Evolutionary conservation across 2,113 vertebrate genomes (phyloP).

Genomic region (Gila orcuttii): DNA sequence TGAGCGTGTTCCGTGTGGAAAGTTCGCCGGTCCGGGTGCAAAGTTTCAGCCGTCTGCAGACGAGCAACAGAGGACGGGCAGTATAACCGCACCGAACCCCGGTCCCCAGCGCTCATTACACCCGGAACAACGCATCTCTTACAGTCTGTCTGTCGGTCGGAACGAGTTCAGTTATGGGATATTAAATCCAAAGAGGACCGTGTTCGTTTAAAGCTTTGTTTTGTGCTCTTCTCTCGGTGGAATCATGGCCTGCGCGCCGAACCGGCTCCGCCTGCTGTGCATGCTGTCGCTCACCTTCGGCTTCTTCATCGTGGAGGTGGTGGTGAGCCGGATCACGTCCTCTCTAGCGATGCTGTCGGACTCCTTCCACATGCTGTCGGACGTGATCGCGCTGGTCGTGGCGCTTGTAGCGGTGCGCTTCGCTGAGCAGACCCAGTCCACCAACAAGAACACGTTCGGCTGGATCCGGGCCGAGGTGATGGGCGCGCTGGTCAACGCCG

Average conservation of each 20-base stretch:
- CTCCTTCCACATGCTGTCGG: slow-evolving; percentile 98
- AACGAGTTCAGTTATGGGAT: slow-evolving; percentile 32
- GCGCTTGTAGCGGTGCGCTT: slow-evolving; percentile 96
- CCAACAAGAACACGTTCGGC: slow-evolving; percentile 96
- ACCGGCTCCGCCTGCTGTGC: slow-evolving; percentile 88
- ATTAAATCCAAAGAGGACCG: not conserved
- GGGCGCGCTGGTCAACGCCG: slow-evolving; percentile 96
- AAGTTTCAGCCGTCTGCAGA: slow-evolving; percentile 94
- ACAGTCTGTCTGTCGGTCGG: not conserved
- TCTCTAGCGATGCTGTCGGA: slow-evolving; percentile 97
- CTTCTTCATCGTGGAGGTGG: slow-evolving; percentile 96
- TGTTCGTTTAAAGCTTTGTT: not conserved
- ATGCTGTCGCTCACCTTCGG: slow-evolving; percentile 92
- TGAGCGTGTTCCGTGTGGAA: slow-evolving; percentile 89
- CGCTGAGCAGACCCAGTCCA: slow-evolving; percentile 89
- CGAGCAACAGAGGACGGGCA: slow-evolving; percentile 46
- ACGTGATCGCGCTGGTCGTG: slow-evolving; percentile 93
- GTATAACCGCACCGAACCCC: not conserved
- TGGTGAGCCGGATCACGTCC: slow-evolving; percentile 89
- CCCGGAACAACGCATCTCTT: not conserved
- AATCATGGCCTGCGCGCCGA: slow-evolving; percentile 80
- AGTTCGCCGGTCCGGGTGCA: slow-evolving; percentile 96
- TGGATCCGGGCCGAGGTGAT: slow-evolving; percentile 99
- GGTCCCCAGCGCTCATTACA: not conserved
- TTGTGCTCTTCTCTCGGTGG: not conserved